phyloP scores from a whole-genome alignment of 2,888 invertebrate genomes.

The Nipponacmea schrenckii region DNA sequence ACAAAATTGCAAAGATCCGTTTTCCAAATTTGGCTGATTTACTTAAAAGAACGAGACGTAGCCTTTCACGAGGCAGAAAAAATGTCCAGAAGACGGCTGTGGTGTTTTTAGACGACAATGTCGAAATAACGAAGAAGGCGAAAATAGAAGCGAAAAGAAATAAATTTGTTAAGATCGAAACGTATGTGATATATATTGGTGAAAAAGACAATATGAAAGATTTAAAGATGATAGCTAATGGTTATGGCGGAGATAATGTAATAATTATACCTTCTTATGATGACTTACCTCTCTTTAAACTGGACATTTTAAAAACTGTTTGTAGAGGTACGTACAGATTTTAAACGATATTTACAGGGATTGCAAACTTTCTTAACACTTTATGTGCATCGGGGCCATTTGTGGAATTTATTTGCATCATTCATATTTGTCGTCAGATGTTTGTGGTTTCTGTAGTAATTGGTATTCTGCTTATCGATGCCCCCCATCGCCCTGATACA shows the following conservation, averaged over 20 bases:
- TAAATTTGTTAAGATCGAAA: constrained; percentile 25
- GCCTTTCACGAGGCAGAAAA: background rate
- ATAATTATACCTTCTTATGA: constrained; percentile 21
- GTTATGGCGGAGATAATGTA: constrained; percentile 20
- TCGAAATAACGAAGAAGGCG: constrained; percentile 14
- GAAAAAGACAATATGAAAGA: background rate
- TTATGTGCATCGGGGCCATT: no score
- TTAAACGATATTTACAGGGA: no score
- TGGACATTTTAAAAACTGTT: constrained; percentile 13
- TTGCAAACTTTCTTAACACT: no score
- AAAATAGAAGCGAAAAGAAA: constrained; percentile 19
- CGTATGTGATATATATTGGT: constrained; percentile 28
- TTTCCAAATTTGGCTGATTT: constrained; percentile 23
- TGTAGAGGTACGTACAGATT: constrained; percentile 22
- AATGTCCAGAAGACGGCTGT: constrained; percentile 25
- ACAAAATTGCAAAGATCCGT: constrained; percentile 12
- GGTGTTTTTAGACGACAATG: constrained; percentile 24
- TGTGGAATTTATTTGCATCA: no score
- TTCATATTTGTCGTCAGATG: no score
- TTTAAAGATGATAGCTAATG: constrained; percentile 16
- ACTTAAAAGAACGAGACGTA: constrained; percentile 19
- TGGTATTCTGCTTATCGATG: no score
- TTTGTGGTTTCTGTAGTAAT: no score
- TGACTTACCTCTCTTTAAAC: constrained; percentile 17
- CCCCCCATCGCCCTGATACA: no score